Evolutionary conservation across 1,140 invertebrate genomes (phyloP), one percentile per base, ranked within the genome.

Genomic region (Bombyx mandarina): DNA sequence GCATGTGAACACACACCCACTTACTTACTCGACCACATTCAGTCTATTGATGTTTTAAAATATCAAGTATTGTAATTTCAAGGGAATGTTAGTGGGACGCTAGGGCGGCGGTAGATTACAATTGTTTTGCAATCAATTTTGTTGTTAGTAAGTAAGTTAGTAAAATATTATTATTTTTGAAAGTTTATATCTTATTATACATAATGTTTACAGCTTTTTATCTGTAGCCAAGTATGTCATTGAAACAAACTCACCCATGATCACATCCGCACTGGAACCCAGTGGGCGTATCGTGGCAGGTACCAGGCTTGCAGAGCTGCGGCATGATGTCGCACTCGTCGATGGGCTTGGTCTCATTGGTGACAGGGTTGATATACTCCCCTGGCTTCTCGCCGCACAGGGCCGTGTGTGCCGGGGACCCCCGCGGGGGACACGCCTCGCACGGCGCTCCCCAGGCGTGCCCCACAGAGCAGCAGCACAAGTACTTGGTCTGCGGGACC

Each of bases 381-480:
- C 94, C 94, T 0, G 93, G 93, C 50, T 87, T 82, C 51, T 80
- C 86, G 0, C 92, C 92, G 71, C 93, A 94, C 0, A 94, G 73
- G 1, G 83, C 71, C n/a, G 86, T 80, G 64, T 93, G 90, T 43
- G 92, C 91, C 57, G 54, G 80, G 92, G 96, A 43, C 89, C 89
- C 44, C 92, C 75, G 74, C 45, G 88, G 84, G 0, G 96, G 96
- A 86, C 96, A 97, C 7, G 90, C 90, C 71, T 93, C 90, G 78
- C 96, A 97, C 0, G 92, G 92, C 50, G 89, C 89, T 1, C 94
- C 94, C 96, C 96, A 97, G 0, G 93, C 96, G 63, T 91, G 90
- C 0, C 95, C 96, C 89, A 97, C 94, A 0, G 94, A 94, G 86
- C 96, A 97, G 73, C 96, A 97, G 69, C 96, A 97, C 35, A 95